phyloP scores from a whole-genome alignment of 1,140 invertebrate genomes.

The Drosophila bocqueti region DNA sequence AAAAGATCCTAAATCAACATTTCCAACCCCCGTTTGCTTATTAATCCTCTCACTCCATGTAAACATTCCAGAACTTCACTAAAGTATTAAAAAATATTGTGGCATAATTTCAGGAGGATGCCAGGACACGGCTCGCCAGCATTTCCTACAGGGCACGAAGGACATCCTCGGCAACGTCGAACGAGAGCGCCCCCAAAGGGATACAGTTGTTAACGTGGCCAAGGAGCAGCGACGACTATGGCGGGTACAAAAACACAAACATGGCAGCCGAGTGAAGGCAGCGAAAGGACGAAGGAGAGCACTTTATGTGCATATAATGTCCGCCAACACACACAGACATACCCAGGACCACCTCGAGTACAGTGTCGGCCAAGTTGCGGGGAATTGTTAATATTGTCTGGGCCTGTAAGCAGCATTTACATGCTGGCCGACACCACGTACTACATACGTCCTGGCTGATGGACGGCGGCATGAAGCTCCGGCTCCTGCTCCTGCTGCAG shows the following conservation, averaged over 20 bases:
- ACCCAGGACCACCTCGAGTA: constrained; percentile 18
- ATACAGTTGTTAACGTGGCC: constrained; percentile 76
- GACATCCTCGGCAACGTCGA: constrained; percentile 47
- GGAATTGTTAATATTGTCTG: constrained; percentile 75
- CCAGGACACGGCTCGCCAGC: constrained; percentile 26
- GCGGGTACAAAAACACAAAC: constrained; percentile 55
- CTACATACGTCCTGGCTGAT: constrained; percentile 51
- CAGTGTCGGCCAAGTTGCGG: constrained; percentile 53
- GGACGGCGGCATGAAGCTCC: constrained; percentile 12
- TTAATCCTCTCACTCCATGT: not conserved
- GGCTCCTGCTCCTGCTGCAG: too few species aligned
- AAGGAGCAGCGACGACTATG: constrained; percentile 47
- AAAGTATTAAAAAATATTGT: constrained; percentile 9
- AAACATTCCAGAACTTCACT: not conserved
- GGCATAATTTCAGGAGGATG: constrained; percentile 66
- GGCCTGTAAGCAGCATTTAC: constrained; percentile 75
- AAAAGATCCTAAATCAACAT: not conserved
- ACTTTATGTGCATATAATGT: constrained; percentile 63
- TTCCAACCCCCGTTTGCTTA: not conserved
- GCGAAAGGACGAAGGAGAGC: constrained; percentile 24
- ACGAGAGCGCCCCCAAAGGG: constrained; percentile 64
- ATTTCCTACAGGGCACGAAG: constrained; percentile 68
- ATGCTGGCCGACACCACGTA: constrained; percentile 65
- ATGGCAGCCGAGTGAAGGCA: constrained; percentile 61
- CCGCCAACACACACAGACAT: constrained; percentile 37